Evolutionary conservation across 2,797 vertebrate genomes (phyloP).

Genomic region (Dermochelys coriacea): DNA sequence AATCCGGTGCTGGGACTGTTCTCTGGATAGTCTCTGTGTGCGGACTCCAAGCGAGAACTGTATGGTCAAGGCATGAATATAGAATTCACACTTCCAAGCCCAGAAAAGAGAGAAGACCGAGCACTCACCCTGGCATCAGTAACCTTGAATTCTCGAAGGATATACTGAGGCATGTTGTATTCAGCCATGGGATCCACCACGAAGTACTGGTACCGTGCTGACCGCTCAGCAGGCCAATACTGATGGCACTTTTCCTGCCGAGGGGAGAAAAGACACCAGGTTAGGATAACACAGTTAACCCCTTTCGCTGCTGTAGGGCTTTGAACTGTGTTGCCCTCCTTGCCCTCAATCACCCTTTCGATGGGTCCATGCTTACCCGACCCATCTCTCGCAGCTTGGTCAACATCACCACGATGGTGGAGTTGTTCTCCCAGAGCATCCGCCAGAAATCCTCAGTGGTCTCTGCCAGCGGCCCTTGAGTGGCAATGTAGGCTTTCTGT

Average conservation of each 20-base stretch:
- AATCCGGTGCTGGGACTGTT: neutral
- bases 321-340: neutral
- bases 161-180: constrained; percentile 99
- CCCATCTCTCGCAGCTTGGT: constrained; percentile 98
- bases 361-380: constrained; percentile 81
- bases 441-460: constrained; percentile 99
- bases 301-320: accelerated
- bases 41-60: neutral
- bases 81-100: accelerated
- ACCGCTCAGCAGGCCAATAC: constrained; percentile 97
- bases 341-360: accelerated
- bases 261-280: neutral
- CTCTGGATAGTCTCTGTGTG: neutral
- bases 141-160: constrained; percentile 98
- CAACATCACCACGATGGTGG: constrained; percentile 98
- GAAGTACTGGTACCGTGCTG: constrained; percentile 97
- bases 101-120: accelerated
- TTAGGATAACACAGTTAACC: neutral
- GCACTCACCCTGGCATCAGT: constrained; percentile 94
- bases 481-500: constrained; percentile 97
- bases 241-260: constrained; percentile 97
- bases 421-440: constrained; percentile 99
- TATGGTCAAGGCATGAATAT: accelerated
- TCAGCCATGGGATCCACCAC: constrained; percentile 98
- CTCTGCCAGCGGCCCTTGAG: constrained; percentile 95